phyloP scores from a whole-genome alignment of 2,113 vertebrate species.

The Porphyrio hochstetteri region DNA sequence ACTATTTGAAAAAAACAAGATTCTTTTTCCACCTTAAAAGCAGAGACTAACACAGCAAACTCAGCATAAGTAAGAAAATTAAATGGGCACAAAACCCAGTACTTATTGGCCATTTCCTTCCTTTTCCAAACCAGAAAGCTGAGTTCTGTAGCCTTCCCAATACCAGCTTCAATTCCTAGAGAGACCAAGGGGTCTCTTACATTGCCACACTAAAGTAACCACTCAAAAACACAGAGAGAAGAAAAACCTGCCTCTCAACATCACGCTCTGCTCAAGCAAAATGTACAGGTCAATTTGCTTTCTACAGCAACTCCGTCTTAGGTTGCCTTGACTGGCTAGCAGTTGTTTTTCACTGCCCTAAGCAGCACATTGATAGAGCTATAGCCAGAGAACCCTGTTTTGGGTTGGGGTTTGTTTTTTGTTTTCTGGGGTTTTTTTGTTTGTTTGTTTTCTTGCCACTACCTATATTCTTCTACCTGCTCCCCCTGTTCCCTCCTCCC shows the following conservation, averaged over 20 bases:
- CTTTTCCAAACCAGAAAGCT: conserved; percentile 37
- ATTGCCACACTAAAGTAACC: conserved; percentile 33
- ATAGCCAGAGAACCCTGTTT: neutral
- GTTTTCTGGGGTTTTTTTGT: no score
- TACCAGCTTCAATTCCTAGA: neutral
- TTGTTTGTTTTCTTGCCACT: neutral
- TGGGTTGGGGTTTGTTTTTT: no score
- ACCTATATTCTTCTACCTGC: neutral
- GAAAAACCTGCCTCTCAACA: neutral
- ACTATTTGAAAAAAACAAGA: conserved; percentile 39
- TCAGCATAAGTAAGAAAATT: conserved; percentile 50
- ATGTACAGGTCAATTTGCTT: neutral
- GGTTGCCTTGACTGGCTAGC: neutral
- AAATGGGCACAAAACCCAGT: conserved; percentile 3
- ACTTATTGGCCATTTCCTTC: conserved; percentile 45
- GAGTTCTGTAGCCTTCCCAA: neutral
- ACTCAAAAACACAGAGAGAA: conserved; percentile 10
- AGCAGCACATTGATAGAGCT: neutral
- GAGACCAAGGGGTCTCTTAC: neutral
- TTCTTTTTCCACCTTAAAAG: conserved; percentile 50
- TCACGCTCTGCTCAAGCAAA: neutral
- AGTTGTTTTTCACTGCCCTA: neutral
- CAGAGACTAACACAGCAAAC: conserved; percentile 18
- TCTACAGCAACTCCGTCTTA: neutral
- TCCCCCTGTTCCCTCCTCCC: neutral